Evolutionary conservation across 2,888 invertebrate species (phyloP), one percentile per base, ranked within the genome.

Genomic region (Tromatobia lineatoria): DNA sequence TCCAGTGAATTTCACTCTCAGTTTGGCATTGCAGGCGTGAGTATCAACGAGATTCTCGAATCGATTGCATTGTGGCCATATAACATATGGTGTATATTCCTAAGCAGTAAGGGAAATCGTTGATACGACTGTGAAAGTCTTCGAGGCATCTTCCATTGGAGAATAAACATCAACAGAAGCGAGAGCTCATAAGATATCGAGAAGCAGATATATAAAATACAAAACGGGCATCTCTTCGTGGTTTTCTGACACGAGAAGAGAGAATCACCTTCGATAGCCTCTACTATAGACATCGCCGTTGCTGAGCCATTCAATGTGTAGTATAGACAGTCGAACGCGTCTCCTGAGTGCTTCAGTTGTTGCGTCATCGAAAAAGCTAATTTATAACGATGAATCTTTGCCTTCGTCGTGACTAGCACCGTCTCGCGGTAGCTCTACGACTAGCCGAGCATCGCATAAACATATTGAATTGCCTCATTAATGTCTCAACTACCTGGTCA

Each of bases 321-420:
- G 38, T 34, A 73, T 76, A 59, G 66, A 73, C 74, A 61, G 78
- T 79, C 82, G 80, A 78, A 75, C 75, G 75, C 67, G 67, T 80
- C 71, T 76, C 59, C 20, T 50, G 50, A 52, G 52, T 74, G 50
- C 20, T 45, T 50, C 54, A 42, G 20, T 29, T 20, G 69, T 84
- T 84, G 78, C 84, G 64, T 75, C 61, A 84, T 64, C 78, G 78
- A 59, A 64, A 25, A 78, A 74, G 78, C 81, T 81, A 81, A 84
- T 84, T 81, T 84, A 80, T 74, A 78, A 81, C 54, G 61, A 77
- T 80, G 42, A 77, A 45, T 70, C 74, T 45, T 77, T 59, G 61
- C 50, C 45, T 50, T 59, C 11, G 20, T 77, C 83, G 83, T 73
- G 80, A 73, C 80, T 83, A 67, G 73, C 67, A 71, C 80, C 52